Evolutionary conservation across 2,113 vertebrate species (phyloP).

Genomic region (Zosterops lateralis): DNA sequence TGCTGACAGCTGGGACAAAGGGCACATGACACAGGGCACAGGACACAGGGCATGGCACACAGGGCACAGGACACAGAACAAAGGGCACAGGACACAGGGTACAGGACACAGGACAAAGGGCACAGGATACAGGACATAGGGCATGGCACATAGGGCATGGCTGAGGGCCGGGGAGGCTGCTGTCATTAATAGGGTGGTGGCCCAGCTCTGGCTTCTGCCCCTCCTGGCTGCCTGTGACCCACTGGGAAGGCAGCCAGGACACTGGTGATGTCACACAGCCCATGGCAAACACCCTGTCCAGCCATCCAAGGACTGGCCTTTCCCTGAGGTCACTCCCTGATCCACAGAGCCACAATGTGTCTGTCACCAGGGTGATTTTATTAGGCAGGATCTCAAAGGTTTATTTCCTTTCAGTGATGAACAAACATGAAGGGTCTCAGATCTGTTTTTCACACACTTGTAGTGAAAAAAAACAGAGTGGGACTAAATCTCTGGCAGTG

Average conservation of each 20-base stretch:
- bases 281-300: fast-evolving
- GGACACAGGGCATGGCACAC: too few species aligned
- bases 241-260: not conserved
- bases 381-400: conserved; percentile 57
- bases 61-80: too few species aligned
- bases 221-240: not conserved
- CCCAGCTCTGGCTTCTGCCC: not conserved
- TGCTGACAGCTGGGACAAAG: fast-evolving
- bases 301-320: not conserved
- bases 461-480: conserved; percentile 42
- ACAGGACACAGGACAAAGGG: fast-evolving
- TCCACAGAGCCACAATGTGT: conserved; percentile 34
- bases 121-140: not conserved
- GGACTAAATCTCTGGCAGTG: not conserved
- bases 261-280: fast-evolving
- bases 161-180: fast-evolving
- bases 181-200: not conserved
- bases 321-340: not conserved
- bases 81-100: not conserved
- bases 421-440: conserved; percentile 51
- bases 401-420: conserved; percentile 60
- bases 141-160: not conserved
- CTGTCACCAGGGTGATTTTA: conserved; percentile 55
- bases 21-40: not conserved
- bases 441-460: conserved; percentile 59